phyloP scores from a whole-genome alignment of 1,140 invertebrate species.

The Monochamus saltuarius region DNA sequence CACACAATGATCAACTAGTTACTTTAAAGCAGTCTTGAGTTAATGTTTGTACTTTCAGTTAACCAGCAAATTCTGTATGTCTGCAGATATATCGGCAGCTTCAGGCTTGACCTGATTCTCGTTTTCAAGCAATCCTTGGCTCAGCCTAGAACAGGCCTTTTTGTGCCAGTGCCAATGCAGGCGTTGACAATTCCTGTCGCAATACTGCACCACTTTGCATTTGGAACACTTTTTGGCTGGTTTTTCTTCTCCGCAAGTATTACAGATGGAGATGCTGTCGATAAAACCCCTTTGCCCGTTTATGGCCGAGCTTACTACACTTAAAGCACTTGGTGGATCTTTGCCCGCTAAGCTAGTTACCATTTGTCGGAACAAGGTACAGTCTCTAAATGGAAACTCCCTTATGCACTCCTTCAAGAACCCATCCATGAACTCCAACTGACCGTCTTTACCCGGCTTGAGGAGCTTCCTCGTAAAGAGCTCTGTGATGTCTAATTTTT shows the following conservation, averaged over 20 bases:
- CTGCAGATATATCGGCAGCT: constrained; percentile 22
- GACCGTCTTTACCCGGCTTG: constrained; percentile 72
- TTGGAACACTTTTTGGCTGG: constrained; percentile 92
- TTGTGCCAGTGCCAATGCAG: constrained; percentile 97
- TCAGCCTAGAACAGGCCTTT: constrained; percentile 71
- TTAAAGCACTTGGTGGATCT: constrained; percentile 68
- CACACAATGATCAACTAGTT: no score
- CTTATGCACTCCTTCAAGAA: constrained; percentile 82
- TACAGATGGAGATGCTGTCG: constrained; percentile 74
- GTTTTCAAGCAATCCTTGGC: constrained; percentile 27
- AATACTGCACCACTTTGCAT: constrained; percentile 93
- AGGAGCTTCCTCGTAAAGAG: constrained; percentile 72
- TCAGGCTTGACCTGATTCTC: constrained; percentile 11
- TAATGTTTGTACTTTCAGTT: constrained; percentile 1
- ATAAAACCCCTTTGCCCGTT: constrained; percentile 83
- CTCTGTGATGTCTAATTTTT: constrained; percentile 70
- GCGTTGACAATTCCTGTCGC: constrained; percentile 90
- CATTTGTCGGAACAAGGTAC: constrained; percentile 83
- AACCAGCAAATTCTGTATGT: constrained; percentile 27
- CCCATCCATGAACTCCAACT: constrained; percentile 77
- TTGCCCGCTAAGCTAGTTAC: constrained; percentile 70
- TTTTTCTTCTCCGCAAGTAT: constrained; percentile 86
- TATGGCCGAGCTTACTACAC: constrained; percentile 79
- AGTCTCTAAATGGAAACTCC: constrained; percentile 85
- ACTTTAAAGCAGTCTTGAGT: no score